Evolutionary conservation across 2,113 vertebrate species (phyloP).

Genomic region (Cavia aperea): DNA sequence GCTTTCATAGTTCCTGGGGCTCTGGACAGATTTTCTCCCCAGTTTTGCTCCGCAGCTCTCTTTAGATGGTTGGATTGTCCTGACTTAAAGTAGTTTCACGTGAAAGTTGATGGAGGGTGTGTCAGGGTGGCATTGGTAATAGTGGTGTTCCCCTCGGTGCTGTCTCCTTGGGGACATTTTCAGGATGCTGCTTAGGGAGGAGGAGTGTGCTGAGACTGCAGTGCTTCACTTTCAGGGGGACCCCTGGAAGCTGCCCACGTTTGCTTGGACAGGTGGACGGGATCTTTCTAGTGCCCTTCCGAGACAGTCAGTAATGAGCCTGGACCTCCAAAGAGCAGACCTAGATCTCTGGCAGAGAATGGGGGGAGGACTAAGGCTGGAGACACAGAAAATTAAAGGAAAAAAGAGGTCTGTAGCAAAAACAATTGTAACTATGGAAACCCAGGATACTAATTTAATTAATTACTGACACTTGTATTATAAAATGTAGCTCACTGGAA

Average conservation of each 20-base stretch:
- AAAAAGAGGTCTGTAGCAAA: too few species aligned
- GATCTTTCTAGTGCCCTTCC: neutral
- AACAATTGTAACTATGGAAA: neutral
- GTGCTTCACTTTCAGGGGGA: neutral
- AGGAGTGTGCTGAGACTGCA: neutral
- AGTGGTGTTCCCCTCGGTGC: fast-evolving
- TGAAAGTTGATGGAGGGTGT: neutral
- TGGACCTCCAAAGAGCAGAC: neutral
- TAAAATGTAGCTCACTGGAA: neutral
- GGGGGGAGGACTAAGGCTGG: neutral
- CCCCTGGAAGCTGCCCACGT: neutral
- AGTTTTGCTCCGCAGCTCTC: neutral
- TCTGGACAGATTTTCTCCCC: neutral
- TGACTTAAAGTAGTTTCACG: neutral
- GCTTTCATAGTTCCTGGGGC: neutral
- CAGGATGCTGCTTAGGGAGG: fast-evolving
- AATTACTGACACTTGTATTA: neutral
- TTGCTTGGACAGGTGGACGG: neutral
- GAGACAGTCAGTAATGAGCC: neutral
- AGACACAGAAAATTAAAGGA: neutral
- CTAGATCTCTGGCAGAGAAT: neutral
- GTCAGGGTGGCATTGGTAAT: neutral
- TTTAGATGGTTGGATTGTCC: neutral
- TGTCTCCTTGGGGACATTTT: neutral
- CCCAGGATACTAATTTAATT: neutral